These are phyloP conservation scores for Antheraea pernyi DNA, from an alignment of 1,140 invertebrate genomes.

Conservation along the genomic window DNA sequence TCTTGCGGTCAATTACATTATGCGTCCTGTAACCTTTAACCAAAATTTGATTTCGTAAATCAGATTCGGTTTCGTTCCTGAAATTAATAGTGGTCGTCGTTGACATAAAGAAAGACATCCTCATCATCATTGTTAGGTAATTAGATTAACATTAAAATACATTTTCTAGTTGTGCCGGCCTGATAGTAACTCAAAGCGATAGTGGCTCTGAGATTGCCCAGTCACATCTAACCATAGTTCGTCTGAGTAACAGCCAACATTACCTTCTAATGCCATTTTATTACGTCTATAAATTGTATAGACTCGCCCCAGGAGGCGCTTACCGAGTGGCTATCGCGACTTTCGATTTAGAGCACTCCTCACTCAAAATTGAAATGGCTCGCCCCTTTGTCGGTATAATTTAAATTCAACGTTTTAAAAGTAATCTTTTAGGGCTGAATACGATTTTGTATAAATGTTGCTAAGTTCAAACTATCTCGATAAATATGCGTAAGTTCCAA, in stretches of 20 bases:
- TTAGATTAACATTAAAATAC: not conserved
- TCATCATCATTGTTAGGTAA: too few species aligned
- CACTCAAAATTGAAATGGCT: constrained; percentile 69
- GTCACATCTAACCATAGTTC: constrained; percentile 6
- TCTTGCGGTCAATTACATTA: too few species aligned
- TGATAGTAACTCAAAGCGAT: not conserved
- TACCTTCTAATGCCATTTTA: constrained; percentile 67
- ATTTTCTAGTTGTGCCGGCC: not conserved
- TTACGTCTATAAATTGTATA: constrained; percentile 67
- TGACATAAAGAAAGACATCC: too few species aligned
- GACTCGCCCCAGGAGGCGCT: constrained; percentile 66
- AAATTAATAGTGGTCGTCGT: too few species aligned
- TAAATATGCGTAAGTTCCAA: not conserved
- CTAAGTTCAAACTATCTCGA: not conserved
- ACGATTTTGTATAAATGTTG: not conserved
- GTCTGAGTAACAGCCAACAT: constrained; percentile 21
- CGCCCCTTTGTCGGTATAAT: constrained; percentile 56
- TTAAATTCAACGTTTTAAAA: constrained; percentile 66
- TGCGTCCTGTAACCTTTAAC: too few species aligned
- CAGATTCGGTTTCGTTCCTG: not conserved
- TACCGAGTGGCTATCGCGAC: constrained; percentile 60
- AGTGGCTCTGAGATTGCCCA: not conserved
- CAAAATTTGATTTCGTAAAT: too few species aligned
- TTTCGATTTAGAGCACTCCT: constrained; percentile 58
- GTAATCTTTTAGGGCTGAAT: constrained; percentile 38